These are phyloP conservation scores for Protobothrops mucrosquamatus DNA, from an alignment of 2,113 vertebrate genomes.

Conservation along the genomic window DNA sequence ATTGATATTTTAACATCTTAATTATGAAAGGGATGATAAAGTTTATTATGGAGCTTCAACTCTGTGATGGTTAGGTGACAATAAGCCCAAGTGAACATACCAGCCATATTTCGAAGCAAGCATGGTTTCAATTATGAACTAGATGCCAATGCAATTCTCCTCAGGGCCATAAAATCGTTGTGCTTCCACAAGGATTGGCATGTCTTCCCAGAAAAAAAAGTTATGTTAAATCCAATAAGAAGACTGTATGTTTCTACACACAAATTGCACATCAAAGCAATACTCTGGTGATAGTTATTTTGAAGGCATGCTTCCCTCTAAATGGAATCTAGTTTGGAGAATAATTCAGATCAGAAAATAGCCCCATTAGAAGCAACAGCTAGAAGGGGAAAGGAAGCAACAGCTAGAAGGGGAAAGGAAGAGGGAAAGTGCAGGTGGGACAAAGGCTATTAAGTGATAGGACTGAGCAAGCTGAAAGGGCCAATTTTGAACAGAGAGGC, in stretches of 20 bases:
- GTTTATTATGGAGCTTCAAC: not conserved
- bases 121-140: not conserved
- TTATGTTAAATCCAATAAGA: not conserved
- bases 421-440: not conserved
- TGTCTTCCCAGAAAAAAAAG: not conserved
- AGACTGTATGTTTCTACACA: not conserved
- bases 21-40: not conserved
- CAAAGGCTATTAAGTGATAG: not conserved
- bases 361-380: not conserved
- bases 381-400: not conserved
- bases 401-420: not conserved
- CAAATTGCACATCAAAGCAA: not conserved
- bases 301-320: not conserved
- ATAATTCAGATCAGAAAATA: not conserved
- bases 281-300: not conserved
- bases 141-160: not conserved
- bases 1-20: not conserved
- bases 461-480: not conserved
- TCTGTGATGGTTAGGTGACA: not conserved
- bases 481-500: not conserved
- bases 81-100: not conserved
- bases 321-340: not conserved
- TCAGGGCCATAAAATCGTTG: not conserved
- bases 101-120: not conserved
- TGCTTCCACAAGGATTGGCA: not conserved